phyloP scores from a whole-genome alignment of 2,797 vertebrate genomes.

The Coccyzus lansbergi region DNA sequence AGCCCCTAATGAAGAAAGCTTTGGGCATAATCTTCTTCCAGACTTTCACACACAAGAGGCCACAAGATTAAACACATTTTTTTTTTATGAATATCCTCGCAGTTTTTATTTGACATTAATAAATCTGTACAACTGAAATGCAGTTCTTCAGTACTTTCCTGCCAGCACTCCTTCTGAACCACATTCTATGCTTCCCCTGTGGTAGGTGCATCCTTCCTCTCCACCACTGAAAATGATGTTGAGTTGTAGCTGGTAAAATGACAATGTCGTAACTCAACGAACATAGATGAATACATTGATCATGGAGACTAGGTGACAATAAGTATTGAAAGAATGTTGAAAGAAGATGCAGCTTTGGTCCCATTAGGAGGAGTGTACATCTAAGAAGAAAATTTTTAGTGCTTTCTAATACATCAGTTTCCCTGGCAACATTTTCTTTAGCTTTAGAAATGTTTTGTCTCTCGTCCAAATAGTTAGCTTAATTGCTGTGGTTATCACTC shows the following conservation, averaged over 20 bases:
- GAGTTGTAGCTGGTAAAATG: not conserved
- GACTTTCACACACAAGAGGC: not conserved
- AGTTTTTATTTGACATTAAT: not conserved
- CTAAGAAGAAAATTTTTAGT: conserved; percentile 1
- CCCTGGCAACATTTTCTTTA: conserved; percentile 59
- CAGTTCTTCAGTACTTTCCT: not conserved
- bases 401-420: conserved; percentile 17
- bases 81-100: not conserved
- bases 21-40: not conserved
- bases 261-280: not conserved
- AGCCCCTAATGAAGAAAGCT: not conserved
- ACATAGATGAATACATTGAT: not conserved
- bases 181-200: not conserved
- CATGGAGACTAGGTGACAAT: not conserved
- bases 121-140: conserved; percentile 7
- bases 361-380: not conserved
- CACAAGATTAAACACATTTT: not conserved
- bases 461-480: conserved; percentile 40
- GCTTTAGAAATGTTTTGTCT: conserved; percentile 39
- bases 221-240: not conserved
- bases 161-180: not conserved
- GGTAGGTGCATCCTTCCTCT: not conserved
- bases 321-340: no score
- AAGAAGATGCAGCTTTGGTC: not conserved
- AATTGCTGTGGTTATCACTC: conserved; percentile 27